Evolutionary conservation across 1,140 invertebrate species (phyloP).

Genomic region (Chionoecetes opilio): DNA sequence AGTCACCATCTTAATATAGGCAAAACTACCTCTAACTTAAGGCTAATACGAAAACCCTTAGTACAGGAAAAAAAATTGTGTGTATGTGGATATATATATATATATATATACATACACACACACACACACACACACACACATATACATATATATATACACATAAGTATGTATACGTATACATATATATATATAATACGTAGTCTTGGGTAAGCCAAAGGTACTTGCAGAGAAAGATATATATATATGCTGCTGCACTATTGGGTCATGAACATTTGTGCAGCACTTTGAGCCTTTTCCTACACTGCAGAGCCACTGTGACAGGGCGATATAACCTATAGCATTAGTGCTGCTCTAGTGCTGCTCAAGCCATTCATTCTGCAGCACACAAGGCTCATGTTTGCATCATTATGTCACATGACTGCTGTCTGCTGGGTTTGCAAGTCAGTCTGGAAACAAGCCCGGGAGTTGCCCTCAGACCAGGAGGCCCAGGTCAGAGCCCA

Average conservation of each 20-base stretch:
- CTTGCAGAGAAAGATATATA: neutral
- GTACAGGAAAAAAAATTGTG: slow-evolving; percentile 54
- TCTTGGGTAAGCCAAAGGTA: neutral
- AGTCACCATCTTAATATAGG: slow-evolving; percentile 62
- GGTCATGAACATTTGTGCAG: neutral
- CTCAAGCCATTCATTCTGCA: slow-evolving; percentile 19
- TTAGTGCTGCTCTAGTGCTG: slow-evolving; percentile 16
- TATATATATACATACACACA: neutral
- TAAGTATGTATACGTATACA: neutral
- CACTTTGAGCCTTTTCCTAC: neutral
- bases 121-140: too few species aligned
- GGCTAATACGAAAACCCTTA: slow-evolving; percentile 37
- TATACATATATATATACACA: neutral
- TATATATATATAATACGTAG: neutral
- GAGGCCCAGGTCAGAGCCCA: neutral
- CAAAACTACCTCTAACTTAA: slow-evolving; percentile 56
- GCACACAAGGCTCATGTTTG: neutral
- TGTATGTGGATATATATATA: neutral
- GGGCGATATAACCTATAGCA: neutral
- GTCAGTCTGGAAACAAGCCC: neutral
- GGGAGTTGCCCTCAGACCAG: neutral
- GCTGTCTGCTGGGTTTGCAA: neutral
- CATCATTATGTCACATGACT: neutral
- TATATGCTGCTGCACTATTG: slow-evolving; percentile 1
- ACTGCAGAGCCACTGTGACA: neutral